A percentile compares a stretch with the other conserved stretches of the same genome.
Evolutionary conservation across 2,113 vertebrate genomes (phyloP).

Genomic region (Hippoglossus stenolepis): DNA sequence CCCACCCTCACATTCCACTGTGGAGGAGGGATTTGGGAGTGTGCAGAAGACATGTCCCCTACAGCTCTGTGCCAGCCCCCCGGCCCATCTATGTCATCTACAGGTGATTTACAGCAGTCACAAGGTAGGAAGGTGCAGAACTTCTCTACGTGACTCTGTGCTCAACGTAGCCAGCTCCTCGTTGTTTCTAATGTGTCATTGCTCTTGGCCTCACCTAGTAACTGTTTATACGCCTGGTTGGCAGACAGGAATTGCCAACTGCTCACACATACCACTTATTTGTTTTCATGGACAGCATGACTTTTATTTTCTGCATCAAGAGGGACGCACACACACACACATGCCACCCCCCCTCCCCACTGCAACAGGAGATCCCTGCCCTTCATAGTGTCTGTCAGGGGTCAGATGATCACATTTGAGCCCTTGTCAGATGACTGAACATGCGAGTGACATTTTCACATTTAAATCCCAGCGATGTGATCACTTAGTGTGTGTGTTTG

Average conservation of each 20-base stretch:
- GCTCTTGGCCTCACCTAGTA: constrained; percentile 15
- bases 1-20: constrained; percentile 44
- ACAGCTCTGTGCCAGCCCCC: constrained; percentile 1
- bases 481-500: not conserved
- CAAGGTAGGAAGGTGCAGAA: constrained; percentile 23
- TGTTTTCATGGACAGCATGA: constrained; percentile 54
- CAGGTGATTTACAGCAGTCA: constrained; percentile 65
- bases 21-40: constrained; percentile 13
- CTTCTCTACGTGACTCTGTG: not conserved
- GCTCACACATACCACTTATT: constrained; percentile 23
- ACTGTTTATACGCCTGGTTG: constrained; percentile 49
- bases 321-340: constrained; percentile 33
- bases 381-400: constrained; percentile 56
- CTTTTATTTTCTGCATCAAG: constrained; percentile 46
- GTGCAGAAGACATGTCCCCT: constrained; percentile 34
- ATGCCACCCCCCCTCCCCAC: not conserved
- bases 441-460: constrained; percentile 59
- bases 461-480: constrained; percentile 11
- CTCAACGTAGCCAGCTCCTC: not conserved
- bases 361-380: constrained; percentile 71
- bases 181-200: constrained; percentile 20
- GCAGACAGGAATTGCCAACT: constrained; percentile 31
- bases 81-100: constrained; percentile 10
- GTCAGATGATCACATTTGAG: constrained; percentile 70
- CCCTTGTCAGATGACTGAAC: constrained; percentile 62